Evolutionary conservation across 2,888 invertebrate genomes (phyloP), one percentile per base, ranked within the genome.

Genomic region (Criorhina ranunculi): DNA sequence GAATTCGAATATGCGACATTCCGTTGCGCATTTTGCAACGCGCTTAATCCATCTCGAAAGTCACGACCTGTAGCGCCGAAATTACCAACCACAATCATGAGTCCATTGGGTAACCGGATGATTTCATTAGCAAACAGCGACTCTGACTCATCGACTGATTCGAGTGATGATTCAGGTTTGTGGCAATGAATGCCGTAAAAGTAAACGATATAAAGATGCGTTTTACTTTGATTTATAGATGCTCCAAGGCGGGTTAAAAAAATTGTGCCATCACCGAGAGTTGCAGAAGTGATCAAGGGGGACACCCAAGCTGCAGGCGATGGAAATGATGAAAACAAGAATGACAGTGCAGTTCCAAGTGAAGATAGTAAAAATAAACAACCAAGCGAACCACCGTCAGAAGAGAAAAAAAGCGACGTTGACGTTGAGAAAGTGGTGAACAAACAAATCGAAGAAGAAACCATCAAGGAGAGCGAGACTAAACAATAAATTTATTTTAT

Each of bases 1-100:
- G 95, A 95, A 88, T 95, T 94, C 88, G 95, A 95, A 82, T 96
- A 94, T 89, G 92, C 95, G 85, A 96, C 96, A 53, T 99, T 96
- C 92, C 94, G 95, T 62, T 99, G 99, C 91, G 97, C 97, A 88
- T 98, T 98, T 92, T 99, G 99, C 92, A 95, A 95, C 77, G 93
- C 94, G 35, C 93, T 96, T 90, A 98, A 99, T 93, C 96, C 96
- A 29, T 96, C 98, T n/a, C 94, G 96, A 80, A 98, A 98, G 90
- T 95, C 96, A 89, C 94, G 96, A 37, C 98, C 97, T 0, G 93
- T 94, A 44, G 97, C 97, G 29, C 98, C 98, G 0, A 89, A 91
- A 31, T 89, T 93, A 2, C 75, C 83, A 2, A 69, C 53, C 15
- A 53, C 69, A 11, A 33, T 64, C 35, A 29, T 12, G 0, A 80